Percentiles rank a stretch among this genome's conserved stretches.
Conservation (phyloP, 2,888 invertebrate species). For the Hirtodrosophila duncani region DNA sequence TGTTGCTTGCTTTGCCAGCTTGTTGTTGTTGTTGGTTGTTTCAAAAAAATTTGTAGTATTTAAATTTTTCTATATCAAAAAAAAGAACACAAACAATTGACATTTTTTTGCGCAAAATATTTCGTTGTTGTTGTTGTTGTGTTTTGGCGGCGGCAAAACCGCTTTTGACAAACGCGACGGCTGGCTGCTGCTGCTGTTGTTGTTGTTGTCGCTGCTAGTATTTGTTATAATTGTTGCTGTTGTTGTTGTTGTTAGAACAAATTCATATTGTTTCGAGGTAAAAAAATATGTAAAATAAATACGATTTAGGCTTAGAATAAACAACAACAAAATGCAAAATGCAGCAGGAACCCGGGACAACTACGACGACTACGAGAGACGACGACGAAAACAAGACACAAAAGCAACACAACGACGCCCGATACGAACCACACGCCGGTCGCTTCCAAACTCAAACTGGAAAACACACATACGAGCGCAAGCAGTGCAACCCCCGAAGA, state of each 20-base stretch:
- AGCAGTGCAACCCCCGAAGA: conserved; percentile 51
- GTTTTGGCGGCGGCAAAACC: conserved; percentile 69
- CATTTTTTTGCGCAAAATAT: too few species aligned
- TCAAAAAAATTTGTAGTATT: too few species aligned
- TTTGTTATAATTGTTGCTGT: not conserved
- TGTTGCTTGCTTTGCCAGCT: too few species aligned
- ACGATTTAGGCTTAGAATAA: too few species aligned
- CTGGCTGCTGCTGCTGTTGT: conserved; percentile 2
- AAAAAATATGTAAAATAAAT: conserved; percentile 7
- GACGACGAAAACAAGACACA: conserved; percentile 37
- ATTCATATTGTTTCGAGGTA: too few species aligned
- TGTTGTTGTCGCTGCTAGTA: not conserved
- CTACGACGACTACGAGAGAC: conserved; percentile 5
- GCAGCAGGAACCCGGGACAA: not conserved
- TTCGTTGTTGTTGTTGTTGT: conserved; percentile 2
- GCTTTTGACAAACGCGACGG: conserved; percentile 17
- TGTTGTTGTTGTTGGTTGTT: too few species aligned
- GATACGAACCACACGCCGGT: conserved; percentile 79
- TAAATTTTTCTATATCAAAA: not conserved
- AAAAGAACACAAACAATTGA: too few species aligned
- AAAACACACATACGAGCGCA: conserved; percentile 76
- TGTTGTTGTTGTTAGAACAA: not conserved
- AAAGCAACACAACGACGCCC: conserved; percentile 58
- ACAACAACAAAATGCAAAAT: not conserved
- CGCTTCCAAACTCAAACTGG: conserved; percentile 79